Evolutionary conservation across 1,140 invertebrate genomes (phyloP).

Genomic region (Acromyrmex heyeri): DNA sequence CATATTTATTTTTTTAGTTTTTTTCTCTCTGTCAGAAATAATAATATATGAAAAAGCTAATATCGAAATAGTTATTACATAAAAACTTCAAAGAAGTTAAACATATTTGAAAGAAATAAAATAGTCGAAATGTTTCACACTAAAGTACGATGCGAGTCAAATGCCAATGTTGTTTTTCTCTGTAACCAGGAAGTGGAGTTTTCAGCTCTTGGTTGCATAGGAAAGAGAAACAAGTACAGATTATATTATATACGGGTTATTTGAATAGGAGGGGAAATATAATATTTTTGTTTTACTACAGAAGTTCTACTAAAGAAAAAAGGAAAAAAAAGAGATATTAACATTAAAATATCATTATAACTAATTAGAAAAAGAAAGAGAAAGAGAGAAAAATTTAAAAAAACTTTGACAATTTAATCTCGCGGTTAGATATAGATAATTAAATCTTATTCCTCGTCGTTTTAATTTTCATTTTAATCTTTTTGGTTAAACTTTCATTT

Average conservation of each 20-base stretch:
- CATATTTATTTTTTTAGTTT: not conserved
- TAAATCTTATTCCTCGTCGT: not conserved
- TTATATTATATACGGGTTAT: not conserved
- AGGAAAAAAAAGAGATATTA: not conserved
- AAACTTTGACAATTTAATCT: slow-evolving; percentile 1
- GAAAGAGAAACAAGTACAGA: not conserved
- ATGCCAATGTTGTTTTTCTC: slow-evolving; percentile 11
- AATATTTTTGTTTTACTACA: not conserved
- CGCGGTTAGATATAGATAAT: not conserved
- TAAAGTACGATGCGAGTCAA: slow-evolving; percentile 18
- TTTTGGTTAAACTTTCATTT: not conserved
- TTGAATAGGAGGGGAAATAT: not conserved
- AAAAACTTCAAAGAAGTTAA: slow-evolving; percentile 4
- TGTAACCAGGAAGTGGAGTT: slow-evolving; percentile 7
- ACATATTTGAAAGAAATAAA: slow-evolving; percentile 35
- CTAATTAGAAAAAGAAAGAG: not conserved
- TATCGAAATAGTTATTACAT: slow-evolving; percentile 6
- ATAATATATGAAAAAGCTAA: not conserved
- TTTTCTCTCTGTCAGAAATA: not conserved
- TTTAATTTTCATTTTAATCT: not conserved
- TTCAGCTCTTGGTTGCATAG: not conserved
- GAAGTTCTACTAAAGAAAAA: not conserved
- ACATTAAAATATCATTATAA: not conserved
- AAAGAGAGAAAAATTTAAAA: not conserved
- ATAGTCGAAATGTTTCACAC: slow-evolving; percentile 3